Evolutionary conservation across 2,888 invertebrate genomes (phyloP), one percentile per base, ranked within the genome.

Genomic region (Drosophila quinaria): DNA sequence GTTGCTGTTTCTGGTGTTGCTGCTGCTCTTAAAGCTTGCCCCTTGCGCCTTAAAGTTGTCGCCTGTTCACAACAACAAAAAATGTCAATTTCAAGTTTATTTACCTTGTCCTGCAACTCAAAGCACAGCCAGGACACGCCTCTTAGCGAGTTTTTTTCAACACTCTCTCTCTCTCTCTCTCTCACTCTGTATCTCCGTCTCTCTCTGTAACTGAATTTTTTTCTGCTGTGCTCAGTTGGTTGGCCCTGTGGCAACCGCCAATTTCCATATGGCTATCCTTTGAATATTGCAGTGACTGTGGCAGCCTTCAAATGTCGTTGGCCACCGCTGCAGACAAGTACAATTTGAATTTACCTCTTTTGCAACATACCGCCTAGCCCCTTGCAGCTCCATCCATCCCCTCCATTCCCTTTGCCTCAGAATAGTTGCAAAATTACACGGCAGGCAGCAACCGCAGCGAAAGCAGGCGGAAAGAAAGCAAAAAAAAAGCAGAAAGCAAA

Each of bases 221-320:
- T 15, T 25, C 33, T 15, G 25, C 6, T 6, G 6, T 37, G 41
- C 19, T 17, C 39, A 39, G 31, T n/a, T 37, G 22, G 46, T 35
- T 33, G 17, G 42, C 25, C 59, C 49, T 58, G 49, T 52, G 46
- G 52, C 64, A 80, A 80, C 80, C 78, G 61, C 74, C 75, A 78
- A 84, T 85, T 87, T 87, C 70, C 82, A 86, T 79, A 73, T 68
- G 75, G 52, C 80, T 59, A 65, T 55, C 68, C 70, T 74, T 78
- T 87, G 82, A 74, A 87, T 83, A 77, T 82, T 80, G 78, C 85
- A 84, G 78, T 75, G 75, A 35, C 66, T 77, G 68, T 55, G 65
- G 62, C 59, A 51, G 56, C 35, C 44, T 41, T 44, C 61, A 70
- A 77, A 83, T 78, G 83, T 80, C 83, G 76, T 73, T 84, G 83